Conservation (phyloP, 2,888 invertebrate genomes). For the Encarsia formosa region DNA sequence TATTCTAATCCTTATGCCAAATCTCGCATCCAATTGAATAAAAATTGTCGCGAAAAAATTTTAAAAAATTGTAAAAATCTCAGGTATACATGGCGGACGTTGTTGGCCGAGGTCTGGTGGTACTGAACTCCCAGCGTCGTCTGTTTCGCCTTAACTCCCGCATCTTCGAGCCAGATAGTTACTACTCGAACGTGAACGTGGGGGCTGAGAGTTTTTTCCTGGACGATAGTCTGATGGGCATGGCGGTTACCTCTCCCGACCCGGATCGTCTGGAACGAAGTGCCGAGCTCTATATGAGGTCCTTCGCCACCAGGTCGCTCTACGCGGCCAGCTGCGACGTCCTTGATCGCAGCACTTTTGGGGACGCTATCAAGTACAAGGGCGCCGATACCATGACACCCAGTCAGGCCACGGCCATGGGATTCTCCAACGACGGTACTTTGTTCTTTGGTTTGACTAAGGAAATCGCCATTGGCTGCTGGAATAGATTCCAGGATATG, state of each 20-base stretch:
- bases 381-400: slow-evolving; percentile 12
- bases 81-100: slow-evolving; percentile 25
- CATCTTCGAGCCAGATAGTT: slow-evolving; percentile 20
- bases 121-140: slow-evolving; percentile 8
- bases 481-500: slow-evolving; percentile 33
- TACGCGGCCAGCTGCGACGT: slow-evolving; percentile 2
- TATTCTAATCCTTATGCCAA: too few relatives aligned
- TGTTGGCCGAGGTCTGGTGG: slow-evolving; percentile 15
- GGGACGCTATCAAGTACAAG: neutral
- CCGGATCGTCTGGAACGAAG: neutral
- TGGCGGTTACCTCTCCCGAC: slow-evolving; percentile 58
- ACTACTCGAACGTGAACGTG: slow-evolving; percentile 29
- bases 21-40: too few relatives aligned
- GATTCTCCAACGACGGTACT: slow-evolving; percentile 33
- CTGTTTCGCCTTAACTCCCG: slow-evolving; percentile 29
- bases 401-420: slow-evolving; percentile 23
- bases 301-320: slow-evolving; percentile 33
- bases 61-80: too few relatives aligned
- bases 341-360: neutral
- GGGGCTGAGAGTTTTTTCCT: slow-evolving; percentile 60
- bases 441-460: slow-evolving; percentile 45
- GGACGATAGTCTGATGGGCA: slow-evolving; percentile 65
- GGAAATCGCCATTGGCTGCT: slow-evolving; percentile 46
- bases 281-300: slow-evolving; percentile 29
- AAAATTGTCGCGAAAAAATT: too few relatives aligned